Evolutionary conservation across 2,113 vertebrate genomes (phyloP), one percentile per base, ranked within the genome.

Genomic region (Istiophorus platypterus): DNA sequence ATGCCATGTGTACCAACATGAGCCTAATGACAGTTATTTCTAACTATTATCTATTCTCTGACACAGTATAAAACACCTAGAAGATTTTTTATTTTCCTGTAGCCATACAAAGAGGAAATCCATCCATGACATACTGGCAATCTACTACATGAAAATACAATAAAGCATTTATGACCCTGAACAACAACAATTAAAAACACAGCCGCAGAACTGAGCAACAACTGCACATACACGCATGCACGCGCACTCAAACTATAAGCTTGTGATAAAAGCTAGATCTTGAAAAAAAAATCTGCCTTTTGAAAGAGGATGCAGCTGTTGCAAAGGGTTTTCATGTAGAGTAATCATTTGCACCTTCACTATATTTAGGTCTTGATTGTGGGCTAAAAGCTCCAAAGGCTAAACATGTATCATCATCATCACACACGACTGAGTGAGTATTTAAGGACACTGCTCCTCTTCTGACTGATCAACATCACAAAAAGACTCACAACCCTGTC

Each of bases 271-370:
- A 63, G 3, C 58, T 18, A 31, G 26, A n/a, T 15, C 26, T 69
- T 20, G n/a, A n/a, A n/a, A 45, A 29, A 49, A 22, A 49, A 39
- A 42, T 15, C 14, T 20, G 6, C 2, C n/a, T 57, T 56, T 68
- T 5, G 13, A 69, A 52, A 69, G 31, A 39, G 22, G 42, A 62
- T 12, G 29, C 42, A 54, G 31, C 7, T 72, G 66, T 14, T 9
- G 58, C 5, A 56, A 7, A n/a, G n/a, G n/a, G n/a, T n/a, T n/a
- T n/a, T n/a, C n/a, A n/a, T n/a, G n/a, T n/a, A n/a, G n/a, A n/a
- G n/a, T n/a, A n/a, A n/a, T n/a, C n/a, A n/a, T n/a, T 26, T 66
- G 51, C 56, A 70, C 37, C 17, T 49, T 58, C 58, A 45, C 45
- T 47, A 61, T 15, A 59, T 26, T 59, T 3, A 39, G 31, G 17